Percentiles rank a stretch among this genome's conserved stretches.
Conservation (phyloP, 2,888 invertebrate genomes). For the Nymphalis urticae region DNA sequence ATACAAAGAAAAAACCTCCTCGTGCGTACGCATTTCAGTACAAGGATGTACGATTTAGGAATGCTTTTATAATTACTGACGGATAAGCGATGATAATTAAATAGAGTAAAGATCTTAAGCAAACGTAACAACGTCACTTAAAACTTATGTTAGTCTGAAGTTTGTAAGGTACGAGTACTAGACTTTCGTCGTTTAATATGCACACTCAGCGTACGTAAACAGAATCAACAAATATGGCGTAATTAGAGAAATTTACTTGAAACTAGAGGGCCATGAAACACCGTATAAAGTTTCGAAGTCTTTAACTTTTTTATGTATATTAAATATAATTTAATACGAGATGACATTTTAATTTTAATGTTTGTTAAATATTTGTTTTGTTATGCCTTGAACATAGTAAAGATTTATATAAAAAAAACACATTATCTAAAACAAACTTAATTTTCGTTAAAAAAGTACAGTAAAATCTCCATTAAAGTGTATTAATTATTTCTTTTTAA, state of each 20-base stretch:
- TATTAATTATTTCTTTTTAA: no score
- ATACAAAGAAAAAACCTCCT: no score
- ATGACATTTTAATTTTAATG: not conserved
- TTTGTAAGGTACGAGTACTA: constrained; percentile 13
- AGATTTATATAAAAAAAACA: no score
- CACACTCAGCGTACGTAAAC: constrained; percentile 38
- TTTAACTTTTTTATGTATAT: not conserved
- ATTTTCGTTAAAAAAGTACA: no score
- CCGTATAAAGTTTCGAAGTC: not conserved
- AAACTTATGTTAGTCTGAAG: not conserved
- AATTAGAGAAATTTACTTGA: constrained; percentile 49
- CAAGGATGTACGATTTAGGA: no score
- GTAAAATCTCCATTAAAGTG: no score
- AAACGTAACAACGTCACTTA: not conserved
- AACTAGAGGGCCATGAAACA: constrained; percentile 39
- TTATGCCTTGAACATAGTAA: no score
- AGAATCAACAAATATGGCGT: constrained; percentile 43
- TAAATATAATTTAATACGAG: not conserved
- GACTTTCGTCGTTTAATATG: constrained; percentile 33
- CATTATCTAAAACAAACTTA: no score
- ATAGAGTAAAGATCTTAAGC: not conserved
- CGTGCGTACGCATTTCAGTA: no score
- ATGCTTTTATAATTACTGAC: no score
- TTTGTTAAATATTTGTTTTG: no score
- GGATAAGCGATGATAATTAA: not conserved